phyloP scores from a whole-genome alignment of 2,888 invertebrate species.

The Meghimatium bilineatum region DNA sequence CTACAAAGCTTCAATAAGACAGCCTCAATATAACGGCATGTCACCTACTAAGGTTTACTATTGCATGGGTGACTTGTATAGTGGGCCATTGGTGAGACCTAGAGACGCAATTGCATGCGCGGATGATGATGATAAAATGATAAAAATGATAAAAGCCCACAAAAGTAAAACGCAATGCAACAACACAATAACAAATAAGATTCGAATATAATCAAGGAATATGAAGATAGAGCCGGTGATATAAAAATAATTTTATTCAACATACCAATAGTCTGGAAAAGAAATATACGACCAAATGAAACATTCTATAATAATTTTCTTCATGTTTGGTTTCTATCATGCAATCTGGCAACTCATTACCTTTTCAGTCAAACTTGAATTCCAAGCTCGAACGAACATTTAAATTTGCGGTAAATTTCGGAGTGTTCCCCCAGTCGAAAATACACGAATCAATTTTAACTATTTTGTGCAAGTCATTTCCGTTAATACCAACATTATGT shows the following conservation, averaged over 20 bases:
- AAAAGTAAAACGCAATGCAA: no score
- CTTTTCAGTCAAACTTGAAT: neutral
- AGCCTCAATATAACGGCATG: no score
- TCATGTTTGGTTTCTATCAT: neutral
- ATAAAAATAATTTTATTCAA: neutral
- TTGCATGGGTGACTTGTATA: no score
- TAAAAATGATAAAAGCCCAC: no score
- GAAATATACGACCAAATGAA: neutral
- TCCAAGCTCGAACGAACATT: neutral
- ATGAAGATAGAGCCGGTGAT: neutral
- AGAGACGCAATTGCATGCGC: no score
- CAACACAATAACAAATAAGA: no score
- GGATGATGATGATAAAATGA: no score
- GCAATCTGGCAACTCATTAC: slow-evolving; percentile 6
- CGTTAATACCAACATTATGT: neutral
- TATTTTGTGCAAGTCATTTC: neutral
- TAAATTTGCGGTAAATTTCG: neutral
- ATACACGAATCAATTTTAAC: neutral
- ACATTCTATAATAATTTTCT: neutral
- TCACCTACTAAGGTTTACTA: no score
- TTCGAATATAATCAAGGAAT: no score
- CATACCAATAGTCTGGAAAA: neutral
- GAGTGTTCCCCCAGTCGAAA: neutral
- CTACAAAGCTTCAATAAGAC: no score
- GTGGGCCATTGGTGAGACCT: no score